Evolutionary conservation across 2,888 invertebrate species (phyloP), one percentile per base, ranked within the genome.

Genomic region (Sycophila texana): DNA sequence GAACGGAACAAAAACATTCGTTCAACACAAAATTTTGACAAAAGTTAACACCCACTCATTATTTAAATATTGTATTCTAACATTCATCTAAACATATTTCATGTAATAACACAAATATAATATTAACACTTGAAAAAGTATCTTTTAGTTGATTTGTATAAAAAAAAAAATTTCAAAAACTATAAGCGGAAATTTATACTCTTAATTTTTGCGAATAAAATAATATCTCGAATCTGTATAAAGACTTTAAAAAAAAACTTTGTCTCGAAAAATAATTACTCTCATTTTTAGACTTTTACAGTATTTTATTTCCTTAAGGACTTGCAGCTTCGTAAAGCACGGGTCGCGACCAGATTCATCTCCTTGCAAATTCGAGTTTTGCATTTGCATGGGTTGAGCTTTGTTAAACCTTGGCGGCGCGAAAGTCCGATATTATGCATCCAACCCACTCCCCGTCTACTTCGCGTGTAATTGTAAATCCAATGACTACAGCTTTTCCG

Each of bases 311-410:
- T 39, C 39, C 39, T 7, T 4, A 49, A 60, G 49, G n/a, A 51
- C 22, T 71, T 58, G 57, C 55, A 55, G 63, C 70, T 20, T 57
- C 57, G 70, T 58, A 70, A 77, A 39, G 10, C 39, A 10, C 39
- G 39, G 65, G 49, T 57, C 74, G 30, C 26, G 26, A 10, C 14
- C 7, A 63, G 30, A 30, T 55, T 74, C 74, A 51, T 66, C 74
- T 74, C 66, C 66, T 74, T 66, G 77, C 65, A 65, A 68, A 77
- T 65, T 57, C 63, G 20, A 18, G 26, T 20, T 53, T 51, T 30
- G 20, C 58, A 79, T 79, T 79, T 71, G 75, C 66, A 75, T 79
- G 74, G 76, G 10, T 63, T 1, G 49, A 7, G 53, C 16, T n/a
- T 53, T 39, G 39, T 39, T 39, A n/a, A n/a, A 39, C 53, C 5